Percentiles rank a stretch among this genome's conserved stretches.
Conservation (phyloP, 1,140 invertebrate species). For the Drosophila malerkotliana region DNA sequence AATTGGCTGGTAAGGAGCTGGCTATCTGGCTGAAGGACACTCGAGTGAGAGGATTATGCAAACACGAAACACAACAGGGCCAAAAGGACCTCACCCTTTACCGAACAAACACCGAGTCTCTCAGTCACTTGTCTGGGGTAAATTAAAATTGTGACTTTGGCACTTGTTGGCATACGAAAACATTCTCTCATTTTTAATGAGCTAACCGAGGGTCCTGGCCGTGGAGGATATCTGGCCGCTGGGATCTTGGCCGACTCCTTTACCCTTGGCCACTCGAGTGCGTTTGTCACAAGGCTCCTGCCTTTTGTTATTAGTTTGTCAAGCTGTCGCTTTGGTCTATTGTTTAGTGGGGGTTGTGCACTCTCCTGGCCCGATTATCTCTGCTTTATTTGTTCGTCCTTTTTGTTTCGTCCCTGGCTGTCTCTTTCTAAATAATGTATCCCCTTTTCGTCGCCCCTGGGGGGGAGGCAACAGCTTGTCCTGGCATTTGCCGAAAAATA, state of each 20-base stretch:
- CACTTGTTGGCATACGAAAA: conserved; percentile 65
- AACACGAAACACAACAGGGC: conserved; percentile 12
- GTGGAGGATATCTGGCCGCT: conserved; percentile 12
- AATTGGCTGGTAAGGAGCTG: conserved; percentile 65
- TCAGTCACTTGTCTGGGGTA: conserved; percentile 40
- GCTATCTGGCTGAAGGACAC: conserved; percentile 16
- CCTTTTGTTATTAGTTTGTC: conserved; percentile 72
- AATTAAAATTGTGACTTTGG: conserved; percentile 79
- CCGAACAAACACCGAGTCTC: conserved; percentile 7
- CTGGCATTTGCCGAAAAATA: conserved; percentile 38
- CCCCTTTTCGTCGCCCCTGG: background rate
- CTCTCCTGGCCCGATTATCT: conserved; percentile 61
- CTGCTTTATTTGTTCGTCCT: conserved; percentile 66
- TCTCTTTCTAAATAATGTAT: conserved; percentile 5
- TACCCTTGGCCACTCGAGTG: conserved; percentile 39
- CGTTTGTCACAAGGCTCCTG: conserved; percentile 34
- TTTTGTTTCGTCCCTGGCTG: background rate
- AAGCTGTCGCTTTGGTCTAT: conserved; percentile 66
- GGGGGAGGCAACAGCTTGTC: conserved; percentile 46
- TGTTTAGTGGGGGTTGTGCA: conserved; percentile 21
- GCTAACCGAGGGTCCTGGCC: conserved; percentile 58
- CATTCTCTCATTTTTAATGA: conserved; percentile 72
- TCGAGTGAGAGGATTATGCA: conserved; percentile 37
- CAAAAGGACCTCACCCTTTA: conserved; percentile 17
- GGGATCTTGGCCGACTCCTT: conserved; percentile 47